These are phyloP conservation scores for Baryphthengus martii DNA, from an alignment of 2,113 vertebrate genomes.

Conservation along the genomic window DNA sequence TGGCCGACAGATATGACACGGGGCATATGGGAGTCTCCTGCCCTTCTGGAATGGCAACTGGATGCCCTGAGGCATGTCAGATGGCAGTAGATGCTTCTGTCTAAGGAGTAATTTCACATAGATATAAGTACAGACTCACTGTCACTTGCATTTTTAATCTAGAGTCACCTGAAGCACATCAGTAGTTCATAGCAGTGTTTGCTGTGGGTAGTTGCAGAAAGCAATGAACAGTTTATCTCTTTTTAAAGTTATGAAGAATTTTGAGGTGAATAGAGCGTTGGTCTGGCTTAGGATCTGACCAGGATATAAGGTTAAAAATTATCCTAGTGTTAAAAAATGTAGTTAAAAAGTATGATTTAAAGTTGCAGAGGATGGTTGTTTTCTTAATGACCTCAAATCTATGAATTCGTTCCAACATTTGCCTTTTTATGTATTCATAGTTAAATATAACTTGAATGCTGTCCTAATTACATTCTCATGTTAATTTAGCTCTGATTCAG, in stretches of 20 bases:
- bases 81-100: neutral
- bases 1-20: neutral
- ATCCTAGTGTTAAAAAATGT: neutral
- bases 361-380: neutral
- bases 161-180: neutral
- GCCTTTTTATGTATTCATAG: conserved; percentile 53
- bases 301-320: neutral
- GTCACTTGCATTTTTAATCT: neutral
- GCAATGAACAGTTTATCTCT: neutral
- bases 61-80: neutral
- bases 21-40: neutral
- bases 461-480: conserved; percentile 65
- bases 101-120: neutral
- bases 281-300: neutral
- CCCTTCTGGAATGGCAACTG: conserved; percentile 20
- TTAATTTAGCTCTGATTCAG: conserved; percentile 62
- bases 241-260: neutral
- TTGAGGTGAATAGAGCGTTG: neutral
- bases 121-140: neutral
- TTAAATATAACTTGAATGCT: conserved; percentile 64
- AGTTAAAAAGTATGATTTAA: neutral
- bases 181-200: neutral
- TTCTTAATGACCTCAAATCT: conserved; percentile 26
- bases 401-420: conserved; percentile 29
- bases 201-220: neutral